These are phyloP conservation scores for Phocides pigmalion DNA, from an alignment of 1,140 invertebrate genomes.

Conservation along the genomic window DNA sequence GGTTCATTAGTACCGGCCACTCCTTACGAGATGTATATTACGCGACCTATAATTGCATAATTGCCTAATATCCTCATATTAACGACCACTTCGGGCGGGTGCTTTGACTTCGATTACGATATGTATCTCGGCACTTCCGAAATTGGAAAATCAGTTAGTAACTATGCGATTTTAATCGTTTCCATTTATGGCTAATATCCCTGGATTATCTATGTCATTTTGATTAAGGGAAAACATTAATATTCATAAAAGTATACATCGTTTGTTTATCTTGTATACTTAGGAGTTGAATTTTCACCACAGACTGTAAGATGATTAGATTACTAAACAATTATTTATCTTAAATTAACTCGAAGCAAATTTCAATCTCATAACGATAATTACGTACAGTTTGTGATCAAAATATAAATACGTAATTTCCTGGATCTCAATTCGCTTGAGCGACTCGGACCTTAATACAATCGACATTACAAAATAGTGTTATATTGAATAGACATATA, in stretches of 20 bases:
- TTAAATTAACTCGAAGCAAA: neutral
- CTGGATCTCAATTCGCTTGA: neutral
- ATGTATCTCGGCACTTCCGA: neutral
- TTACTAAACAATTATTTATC: neutral
- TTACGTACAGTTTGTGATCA: neutral
- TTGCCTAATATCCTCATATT: conserved; percentile 24
- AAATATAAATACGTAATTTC: neutral
- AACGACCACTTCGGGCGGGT: neutral
- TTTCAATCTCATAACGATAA: neutral
- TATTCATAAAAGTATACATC: too few species aligned
- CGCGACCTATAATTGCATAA: conserved; percentile 13
- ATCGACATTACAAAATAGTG: conserved; percentile 15
- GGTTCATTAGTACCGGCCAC: conserved; percentile 19
- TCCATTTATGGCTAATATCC: too few species aligned
- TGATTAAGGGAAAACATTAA: too few species aligned
- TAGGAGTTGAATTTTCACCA: neutral
- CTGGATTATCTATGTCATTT: too few species aligned
- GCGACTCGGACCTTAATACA: neutral
- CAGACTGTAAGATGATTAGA: neutral
- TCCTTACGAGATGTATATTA: conserved; percentile 17
- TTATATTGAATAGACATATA: conserved; percentile 31
- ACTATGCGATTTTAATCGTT: neutral
- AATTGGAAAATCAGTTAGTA: conserved; percentile 11
- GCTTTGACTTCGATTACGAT: conserved; percentile 4
- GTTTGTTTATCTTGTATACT: neutral